Base-by-base conservation (phyloP, 2,113 vertebrate species). In the Tragelaphus buxtoni region DNA sequence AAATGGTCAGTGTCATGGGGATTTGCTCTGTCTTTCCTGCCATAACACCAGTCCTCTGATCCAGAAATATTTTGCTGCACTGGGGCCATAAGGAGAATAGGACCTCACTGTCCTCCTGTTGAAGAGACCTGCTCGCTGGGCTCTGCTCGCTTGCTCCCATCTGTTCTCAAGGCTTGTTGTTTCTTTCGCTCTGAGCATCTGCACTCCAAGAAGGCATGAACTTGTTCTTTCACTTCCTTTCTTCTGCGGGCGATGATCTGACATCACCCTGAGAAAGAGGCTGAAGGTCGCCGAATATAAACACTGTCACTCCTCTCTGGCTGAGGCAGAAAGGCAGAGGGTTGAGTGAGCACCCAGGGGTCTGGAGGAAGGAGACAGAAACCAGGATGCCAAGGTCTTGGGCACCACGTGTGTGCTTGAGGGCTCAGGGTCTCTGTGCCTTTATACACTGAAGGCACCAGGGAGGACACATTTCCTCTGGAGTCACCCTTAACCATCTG, bases 181-280 rank as follows among this genome's bases (percentile, higher is more conserved):
- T 92, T 76, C 93, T 95, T 95, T 97, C 42, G 12, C 56, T 95
- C 94, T 98, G 87, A 94, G 89, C 90, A 87, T 93, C 90, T 97
- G 95, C n/a, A 60, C 96, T 97, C 95, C 90, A 96, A 92, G 96
- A 95, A 97, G 95, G 80, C 89, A 85, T 77, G 81, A 84, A 79
- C 96, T 96, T 97, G 97, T 98, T 94, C 97, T 98, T 98, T 98
- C 98, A 98, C 97, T 98, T 97, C 98, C 98, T 97, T 96, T 97
- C 96, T 95, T 90, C 81, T 91, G 2, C 14, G 94, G 85, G 80
- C 65, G 85, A 95, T 97, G 97, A 91, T 88, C 90, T 96, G 95
- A 88, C 85, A 82, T 94, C 96, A 87, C 72, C 88, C 76, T 91
- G 94, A 96, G 86, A 92, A 95, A 88, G 77, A 96, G 85, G 88